A percentile compares a stretch with the other conserved stretches of the same genome.
Evolutionary conservation across 2,888 invertebrate species (phyloP).

Genomic region (Criorhina ranunculi): DNA sequence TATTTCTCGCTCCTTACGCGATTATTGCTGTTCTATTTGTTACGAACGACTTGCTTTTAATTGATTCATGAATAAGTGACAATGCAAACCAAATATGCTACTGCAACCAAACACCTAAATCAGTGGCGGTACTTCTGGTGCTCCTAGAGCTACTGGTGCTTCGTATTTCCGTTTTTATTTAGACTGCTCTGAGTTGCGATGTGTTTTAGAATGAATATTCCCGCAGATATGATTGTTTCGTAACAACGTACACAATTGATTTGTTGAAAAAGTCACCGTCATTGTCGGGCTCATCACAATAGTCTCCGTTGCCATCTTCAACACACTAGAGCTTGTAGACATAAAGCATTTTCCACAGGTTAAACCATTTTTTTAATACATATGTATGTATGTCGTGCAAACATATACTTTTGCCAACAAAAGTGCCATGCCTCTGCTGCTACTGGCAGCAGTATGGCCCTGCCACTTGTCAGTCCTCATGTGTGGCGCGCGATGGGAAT

Average conservation of each 20-base stretch:
- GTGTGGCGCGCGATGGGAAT: conserved; percentile 22
- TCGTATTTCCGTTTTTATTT: neutral
- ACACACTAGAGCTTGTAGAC: conserved; percentile 47
- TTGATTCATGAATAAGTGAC: conserved; percentile 63
- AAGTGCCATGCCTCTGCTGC: conserved; percentile 14
- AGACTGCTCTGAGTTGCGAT: neutral
- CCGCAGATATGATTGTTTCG: conserved; percentile 54
- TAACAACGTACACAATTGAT: conserved; percentile 64
- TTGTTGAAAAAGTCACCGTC: conserved; percentile 66
- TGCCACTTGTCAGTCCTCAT: conserved; percentile 38
- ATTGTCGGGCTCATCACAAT: conserved; percentile 19
- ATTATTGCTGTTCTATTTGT: conserved; percentile 16
- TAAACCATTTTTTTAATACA: conserved; percentile 43
- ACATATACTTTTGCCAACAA: conserved; percentile 37
- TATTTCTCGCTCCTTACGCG: neutral
- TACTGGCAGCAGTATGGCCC: conserved; percentile 37
- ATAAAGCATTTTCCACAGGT: conserved; percentile 72
- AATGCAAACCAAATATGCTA: conserved; percentile 35
- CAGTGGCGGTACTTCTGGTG: neutral
- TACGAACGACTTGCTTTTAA: conserved; percentile 46
- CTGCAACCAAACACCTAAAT: conserved; percentile 1
- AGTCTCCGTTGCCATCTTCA: conserved; percentile 40
- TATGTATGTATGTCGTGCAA: conserved; percentile 50
- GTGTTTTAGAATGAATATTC: conserved; percentile 52
- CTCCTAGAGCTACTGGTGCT: too few relatives aligned